phyloP scores from a whole-genome alignment of 1,140 invertebrate genomes.

The Papilio polyxenes region DNA sequence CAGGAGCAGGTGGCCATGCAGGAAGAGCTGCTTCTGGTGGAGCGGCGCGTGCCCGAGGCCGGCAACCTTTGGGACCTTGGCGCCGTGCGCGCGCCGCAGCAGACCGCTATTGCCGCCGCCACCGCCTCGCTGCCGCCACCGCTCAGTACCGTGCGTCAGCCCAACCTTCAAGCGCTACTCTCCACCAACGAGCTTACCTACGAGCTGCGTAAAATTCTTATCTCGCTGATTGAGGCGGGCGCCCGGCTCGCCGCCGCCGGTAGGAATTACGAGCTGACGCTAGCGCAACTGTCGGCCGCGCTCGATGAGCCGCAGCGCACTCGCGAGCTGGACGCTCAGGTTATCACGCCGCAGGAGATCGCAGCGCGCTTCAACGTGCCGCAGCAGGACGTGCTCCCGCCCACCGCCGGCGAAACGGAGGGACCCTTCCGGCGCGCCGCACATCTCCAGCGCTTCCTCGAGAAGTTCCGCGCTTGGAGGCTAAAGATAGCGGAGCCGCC shows the following conservation, averaged over 20 bases:
- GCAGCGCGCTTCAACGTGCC: slow-evolving; percentile 52
- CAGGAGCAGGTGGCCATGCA: slow-evolving; percentile 67
- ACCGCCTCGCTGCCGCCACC: slow-evolving; percentile 66
- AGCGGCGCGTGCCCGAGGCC: slow-evolving; percentile 64
- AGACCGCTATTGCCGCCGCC: slow-evolving; percentile 64
- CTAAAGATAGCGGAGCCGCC: slow-evolving; percentile 59
- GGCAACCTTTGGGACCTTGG: slow-evolving; percentile 71
- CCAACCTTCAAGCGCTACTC: slow-evolving; percentile 68
- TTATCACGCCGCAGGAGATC: slow-evolving; percentile 71
- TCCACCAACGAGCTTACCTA: slow-evolving; percentile 72
- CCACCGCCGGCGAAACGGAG: slow-evolving; percentile 39
- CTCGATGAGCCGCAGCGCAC: slow-evolving; percentile 60
- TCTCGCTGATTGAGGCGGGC: slow-evolving; percentile 72
- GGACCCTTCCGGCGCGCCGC: slow-evolving; percentile 61
- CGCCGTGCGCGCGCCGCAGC: slow-evolving; percentile 64
- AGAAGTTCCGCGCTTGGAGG: slow-evolving; percentile 70
- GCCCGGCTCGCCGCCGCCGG: slow-evolving; percentile 68
- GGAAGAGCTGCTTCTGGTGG: slow-evolving; percentile 67
- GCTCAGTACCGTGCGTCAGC: slow-evolving; percentile 56
- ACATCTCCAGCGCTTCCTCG: slow-evolving; percentile 66
- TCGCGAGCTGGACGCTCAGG: slow-evolving; percentile 58
- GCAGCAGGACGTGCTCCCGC: slow-evolving; percentile 36
- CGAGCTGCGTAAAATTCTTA: slow-evolving; percentile 70
- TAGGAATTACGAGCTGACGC: slow-evolving; percentile 63
- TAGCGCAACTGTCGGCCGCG: slow-evolving; percentile 66